Evolutionary conservation across 2,113 vertebrate genomes (phyloP), one percentile per base, ranked within the genome.

Genomic region (Oryzias melastigma): DNA sequence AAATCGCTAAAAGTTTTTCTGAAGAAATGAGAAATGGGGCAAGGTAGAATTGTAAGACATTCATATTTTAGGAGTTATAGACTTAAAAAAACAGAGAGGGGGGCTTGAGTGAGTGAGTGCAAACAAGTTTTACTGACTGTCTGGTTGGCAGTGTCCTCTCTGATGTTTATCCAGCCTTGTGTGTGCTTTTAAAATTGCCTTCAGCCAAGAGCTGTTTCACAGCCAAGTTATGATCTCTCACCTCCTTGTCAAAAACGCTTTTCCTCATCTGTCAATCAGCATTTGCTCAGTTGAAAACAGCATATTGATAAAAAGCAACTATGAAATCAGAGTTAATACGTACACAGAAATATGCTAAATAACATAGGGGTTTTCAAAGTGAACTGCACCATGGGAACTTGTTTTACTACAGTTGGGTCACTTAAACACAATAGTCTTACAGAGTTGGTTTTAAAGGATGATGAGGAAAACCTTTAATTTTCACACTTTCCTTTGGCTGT

Each of bases 111-210:
- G 58, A 69, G 67, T 43, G 62, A 46, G 64, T 22, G 57, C 16
- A 62, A 80, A 78, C 56, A 66, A 64, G 60, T 66, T 78, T 73
- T 64, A 58, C 57, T 70, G 58, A 43, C 17, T 17, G 22, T 12
- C 63, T 80, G 63, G 53, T 71, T 73, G 69, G 65, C 63, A 68
- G 73, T 58, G 52, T 85, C 58, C 24, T 68, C 43, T 85, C 68
- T 86, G 72, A 84, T 80, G 75, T 85, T 73, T 67, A 68, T 73
- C 58, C 62, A 74, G 53, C 29, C 53, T 42, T 73, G 58, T 78
- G 68, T 82, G 65, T 65, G 57, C 62, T 75, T 80, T 62, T 78
- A 78, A 86, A 85, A 78, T 54, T 61, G 76, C 77, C 81, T 71
- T 24, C 29, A 76, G 75, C 68, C 69, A 65, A 47, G n/a, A 42